Evolutionary conservation across 2,888 invertebrate genomes (phyloP).

Genomic region (Lasioglossum villosulum): DNA sequence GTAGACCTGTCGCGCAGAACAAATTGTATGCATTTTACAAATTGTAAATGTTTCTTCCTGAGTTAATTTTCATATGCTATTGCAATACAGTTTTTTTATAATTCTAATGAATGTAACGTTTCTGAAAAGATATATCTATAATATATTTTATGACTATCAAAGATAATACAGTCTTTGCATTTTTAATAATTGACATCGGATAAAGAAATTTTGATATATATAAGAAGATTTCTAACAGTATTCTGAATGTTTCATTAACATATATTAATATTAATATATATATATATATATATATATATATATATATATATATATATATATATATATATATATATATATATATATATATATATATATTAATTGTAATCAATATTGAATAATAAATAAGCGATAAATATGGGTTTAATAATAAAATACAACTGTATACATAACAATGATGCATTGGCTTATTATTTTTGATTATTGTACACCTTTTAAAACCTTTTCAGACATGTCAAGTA

Average conservation of each 20-base stretch:
- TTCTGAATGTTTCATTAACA: background rate
- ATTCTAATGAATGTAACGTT: slow-evolving; percentile 23
- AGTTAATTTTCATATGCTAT: slow-evolving; percentile 38
- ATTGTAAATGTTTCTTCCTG: slow-evolving; percentile 31
- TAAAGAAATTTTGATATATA: slow-evolving; percentile 37
- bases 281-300: background rate
- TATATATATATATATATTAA: background rate
- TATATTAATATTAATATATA: background rate
- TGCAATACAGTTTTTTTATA: slow-evolving; percentile 29
- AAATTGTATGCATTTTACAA: slow-evolving; percentile 33
- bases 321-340: too few species aligned
- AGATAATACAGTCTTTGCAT: slow-evolving; percentile 41
- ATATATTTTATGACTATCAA: slow-evolving; percentile 26
- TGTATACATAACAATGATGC: slow-evolving; percentile 68
- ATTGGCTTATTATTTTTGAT: slow-evolving; percentile 73
- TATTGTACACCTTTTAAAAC: slow-evolving; percentile 69
- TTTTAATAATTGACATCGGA: slow-evolving; percentile 39
- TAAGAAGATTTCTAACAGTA: background rate
- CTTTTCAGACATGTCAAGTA: slow-evolving; percentile 55
- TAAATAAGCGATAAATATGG: slow-evolving; percentile 45
- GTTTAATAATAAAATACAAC: slow-evolving; percentile 59
- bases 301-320: background rate
- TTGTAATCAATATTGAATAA: slow-evolving; percentile 13
- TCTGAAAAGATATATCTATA: slow-evolving; percentile 32
- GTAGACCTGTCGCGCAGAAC: slow-evolving; percentile 15